Base-by-base conservation (phyloP, 2,888 invertebrate genomes). In the Cryptocephalus primarius region DNA sequence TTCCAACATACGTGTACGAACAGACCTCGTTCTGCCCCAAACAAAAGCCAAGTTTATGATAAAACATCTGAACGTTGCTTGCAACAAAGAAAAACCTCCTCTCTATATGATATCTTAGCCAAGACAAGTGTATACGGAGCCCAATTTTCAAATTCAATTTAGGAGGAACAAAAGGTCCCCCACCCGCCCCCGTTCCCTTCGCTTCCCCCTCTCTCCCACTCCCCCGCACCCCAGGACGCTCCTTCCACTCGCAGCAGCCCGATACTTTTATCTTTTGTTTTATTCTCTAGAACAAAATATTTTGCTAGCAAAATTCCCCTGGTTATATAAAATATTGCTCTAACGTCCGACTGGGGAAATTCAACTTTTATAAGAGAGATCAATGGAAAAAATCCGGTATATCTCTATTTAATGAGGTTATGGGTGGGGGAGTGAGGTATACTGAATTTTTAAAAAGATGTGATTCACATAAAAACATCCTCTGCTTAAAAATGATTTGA, bases 101-200 rank as follows among this genome's bases (percentile, higher is more conserved):
- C 22, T 59, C 58, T 61, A 58, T 60, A 61, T 61, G 60, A 62
- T 62, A 61, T 61, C 62, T 60, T 56, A 58, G 59, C 54, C 55
- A 55, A 59, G 31, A 22, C 32, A 42, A 31, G 31, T 42, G 61
- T 60, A 61, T 61, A 61, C 56, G 60, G 63, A 60, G 61, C 62
- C 66, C 68, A 68, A 68, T 68, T 68, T 68, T 68, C 68, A 68
- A 68, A 68, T 68, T 68, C 68, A 68, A 68, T 68, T 68, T 68
- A 67, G 66, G 65, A 66, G 63, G 65, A 67, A 68, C 66, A 67
- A 67, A 65, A 65, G 65, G 58, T 59, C 58, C 58, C 50, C 55
- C 52, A 47, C 46, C 42, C 33, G 36, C 48, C 36, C 12, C 12
- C 36, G 2, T 36, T 9, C 32, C n/a, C n/a, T n/a, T n/a, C 22